These are phyloP conservation scores for Thomomys bottae DNA, from an alignment of 2,113 vertebrate genomes.

Conservation along the genomic window DNA sequence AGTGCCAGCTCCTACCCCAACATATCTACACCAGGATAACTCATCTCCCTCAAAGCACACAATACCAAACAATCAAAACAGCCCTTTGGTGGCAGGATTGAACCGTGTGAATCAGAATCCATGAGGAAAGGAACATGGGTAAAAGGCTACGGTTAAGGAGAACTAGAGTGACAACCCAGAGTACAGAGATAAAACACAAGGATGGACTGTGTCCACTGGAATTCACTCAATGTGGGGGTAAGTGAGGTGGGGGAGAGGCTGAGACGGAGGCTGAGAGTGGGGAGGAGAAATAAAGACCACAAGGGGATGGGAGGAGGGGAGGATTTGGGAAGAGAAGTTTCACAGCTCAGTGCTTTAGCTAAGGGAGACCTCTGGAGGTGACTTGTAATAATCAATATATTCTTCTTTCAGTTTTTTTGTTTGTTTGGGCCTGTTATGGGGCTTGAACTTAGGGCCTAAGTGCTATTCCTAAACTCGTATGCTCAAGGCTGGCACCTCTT, in stretches of 20 bases:
- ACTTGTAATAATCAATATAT: not conserved
- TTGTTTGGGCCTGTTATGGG: too few species aligned
- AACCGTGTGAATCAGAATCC: not conserved
- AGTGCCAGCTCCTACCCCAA: not conserved
- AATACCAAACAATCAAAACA: not conserved
- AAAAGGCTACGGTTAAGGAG: not conserved
- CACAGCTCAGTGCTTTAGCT: not conserved
- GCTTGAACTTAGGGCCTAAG: too few species aligned
- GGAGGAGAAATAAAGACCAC: not conserved
- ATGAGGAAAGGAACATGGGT: not conserved
- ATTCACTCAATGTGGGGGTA: not conserved
- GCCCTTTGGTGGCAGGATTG: not conserved
- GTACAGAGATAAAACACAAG: not conserved
- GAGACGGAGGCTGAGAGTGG: not conserved
- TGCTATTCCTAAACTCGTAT: too few species aligned
- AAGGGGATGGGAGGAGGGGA: too few species aligned
- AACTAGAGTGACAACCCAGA: not conserved
- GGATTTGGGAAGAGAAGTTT: not conserved
- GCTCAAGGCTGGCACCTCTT: too few species aligned
- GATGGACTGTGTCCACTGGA: not conserved
- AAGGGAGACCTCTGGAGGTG: conserved; percentile 33
- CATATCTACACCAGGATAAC: not conserved
- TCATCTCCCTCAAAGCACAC: not conserved
- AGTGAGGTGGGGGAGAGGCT: not conserved
- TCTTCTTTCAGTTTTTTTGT: too few species aligned